Percentiles rank a stretch among this genome's conserved stretches.
Evolutionary conservation across 2,113 vertebrate genomes (phyloP).

Genomic region (Ceyx cyanopectus): DNA sequence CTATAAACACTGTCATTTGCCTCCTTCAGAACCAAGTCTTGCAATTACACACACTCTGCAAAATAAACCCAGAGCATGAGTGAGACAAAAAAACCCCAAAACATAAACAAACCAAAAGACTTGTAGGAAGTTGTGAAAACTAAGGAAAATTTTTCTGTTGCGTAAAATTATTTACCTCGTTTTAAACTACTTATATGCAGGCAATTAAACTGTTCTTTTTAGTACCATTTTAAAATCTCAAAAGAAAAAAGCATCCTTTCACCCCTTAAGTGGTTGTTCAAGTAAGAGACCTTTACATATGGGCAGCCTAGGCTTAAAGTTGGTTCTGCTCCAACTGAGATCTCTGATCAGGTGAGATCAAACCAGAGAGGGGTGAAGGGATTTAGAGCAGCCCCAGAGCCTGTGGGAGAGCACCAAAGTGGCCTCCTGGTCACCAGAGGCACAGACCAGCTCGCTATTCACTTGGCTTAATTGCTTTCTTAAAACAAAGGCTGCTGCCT

Average conservation of each 20-base stretch:
- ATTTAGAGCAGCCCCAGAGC: background rate
- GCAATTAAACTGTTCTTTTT: background rate
- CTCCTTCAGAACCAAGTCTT: constrained; percentile 7
- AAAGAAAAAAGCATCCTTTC: background rate
- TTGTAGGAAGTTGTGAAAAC: background rate
- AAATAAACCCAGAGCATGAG: background rate
- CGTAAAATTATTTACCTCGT: background rate
- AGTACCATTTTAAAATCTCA: background rate
- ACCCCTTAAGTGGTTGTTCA: background rate
- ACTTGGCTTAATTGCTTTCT: background rate
- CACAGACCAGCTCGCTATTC: background rate
- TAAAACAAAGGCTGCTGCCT: background rate
- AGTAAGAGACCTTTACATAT: background rate
- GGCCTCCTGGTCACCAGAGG: background rate
- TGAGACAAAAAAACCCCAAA: background rate
- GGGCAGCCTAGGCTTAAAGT: background rate
- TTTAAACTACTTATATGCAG: background rate
- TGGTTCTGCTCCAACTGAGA: background rate
- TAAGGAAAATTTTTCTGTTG: background rate
- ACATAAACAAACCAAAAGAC: background rate
- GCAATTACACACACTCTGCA: background rate
- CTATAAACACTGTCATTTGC: background rate
- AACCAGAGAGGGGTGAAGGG: background rate
- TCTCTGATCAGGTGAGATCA: background rate
- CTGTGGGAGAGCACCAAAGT: background rate